A percentile compares a stretch with the other conserved stretches of the same genome.
Conservation (phyloP, 2,888 invertebrate species). For the Mesorhabditis spiculigera region DNA sequence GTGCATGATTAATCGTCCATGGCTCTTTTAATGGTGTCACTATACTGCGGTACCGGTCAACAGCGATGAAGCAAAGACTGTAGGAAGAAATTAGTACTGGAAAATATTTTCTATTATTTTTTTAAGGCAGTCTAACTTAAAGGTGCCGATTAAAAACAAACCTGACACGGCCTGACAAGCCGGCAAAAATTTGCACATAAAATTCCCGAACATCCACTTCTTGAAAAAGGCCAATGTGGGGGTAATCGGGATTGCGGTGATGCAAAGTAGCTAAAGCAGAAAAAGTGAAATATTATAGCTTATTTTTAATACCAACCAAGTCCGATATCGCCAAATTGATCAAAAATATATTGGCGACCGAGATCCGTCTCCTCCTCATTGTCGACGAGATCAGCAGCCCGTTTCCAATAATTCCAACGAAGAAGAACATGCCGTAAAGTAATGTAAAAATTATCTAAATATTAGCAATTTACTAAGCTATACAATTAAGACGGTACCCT, state of each 20-base stretch:
- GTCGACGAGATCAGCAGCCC: constrained; percentile 48
- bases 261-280: constrained; percentile 71
- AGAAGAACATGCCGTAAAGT: constrained; percentile 50
- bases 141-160: constrained; percentile 10
- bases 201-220: constrained; percentile 86
- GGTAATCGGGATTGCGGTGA: constrained; percentile 92
- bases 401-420: constrained; percentile 54
- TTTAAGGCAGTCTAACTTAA: no score
- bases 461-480: no score
- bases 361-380: constrained; percentile 41
- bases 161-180: constrained; percentile 75
- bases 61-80: constrained; percentile 93
- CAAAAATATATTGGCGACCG: constrained; percentile 78
- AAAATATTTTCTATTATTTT: constrained; percentile 14
- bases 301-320: constrained; percentile 63
- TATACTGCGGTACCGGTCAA: constrained; percentile 75
- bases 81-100: constrained; percentile 95
- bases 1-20: constrained; percentile 46
- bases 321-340: constrained; percentile 91
- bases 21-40: constrained; percentile 55
- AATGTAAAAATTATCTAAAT: constrained; percentile 46
- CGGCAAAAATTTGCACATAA: constrained; percentile 86
- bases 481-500: no score
- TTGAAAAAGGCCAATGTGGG: constrained; percentile 86
- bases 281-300: neutral